These are phyloP conservation scores for Campoletis sonorensis DNA, from an alignment of 1,140 invertebrate genomes.

Conservation along the genomic window DNA sequence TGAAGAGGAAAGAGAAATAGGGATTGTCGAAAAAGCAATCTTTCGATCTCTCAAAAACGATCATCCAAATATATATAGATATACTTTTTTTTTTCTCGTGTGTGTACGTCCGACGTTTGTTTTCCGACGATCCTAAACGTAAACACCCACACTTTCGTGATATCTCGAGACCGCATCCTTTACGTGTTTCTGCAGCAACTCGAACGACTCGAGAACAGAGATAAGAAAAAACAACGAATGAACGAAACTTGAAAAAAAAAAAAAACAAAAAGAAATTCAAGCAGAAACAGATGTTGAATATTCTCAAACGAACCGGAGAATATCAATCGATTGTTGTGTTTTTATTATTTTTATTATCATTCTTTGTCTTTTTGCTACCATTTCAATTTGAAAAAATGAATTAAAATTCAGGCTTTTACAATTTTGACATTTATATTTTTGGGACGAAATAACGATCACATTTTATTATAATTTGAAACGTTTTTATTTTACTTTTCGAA, in stretches of 20 bases:
- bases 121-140: constrained; percentile 57
- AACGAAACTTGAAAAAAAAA: no score
- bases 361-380: background rate
- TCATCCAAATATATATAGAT: constrained; percentile 10
- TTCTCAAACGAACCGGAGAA: constrained; percentile 11
- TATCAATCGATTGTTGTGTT: background rate
- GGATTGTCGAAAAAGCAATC: constrained; percentile 6
- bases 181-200: background rate
- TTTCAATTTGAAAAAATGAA: background rate
- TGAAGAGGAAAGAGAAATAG: background rate
- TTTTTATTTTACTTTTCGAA: no score
- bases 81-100: no score
- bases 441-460: no score
- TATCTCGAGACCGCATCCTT: constrained; percentile 16
- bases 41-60: background rate
- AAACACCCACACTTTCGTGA: constrained; percentile 45
- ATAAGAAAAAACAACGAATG: constrained; percentile 4
- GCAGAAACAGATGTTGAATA: constrained; percentile 1
- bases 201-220: background rate
- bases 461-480: no score
- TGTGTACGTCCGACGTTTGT: constrained; percentile 46
- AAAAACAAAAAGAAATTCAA: background rate
- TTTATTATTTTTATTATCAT: background rate
- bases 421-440: no score
- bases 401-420: background rate